A percentile compares a stretch with the other conserved stretches of the same genome.
Conservation (phyloP, 1,140 invertebrate genomes). For the Yoshiicerus persimilis region DNA sequence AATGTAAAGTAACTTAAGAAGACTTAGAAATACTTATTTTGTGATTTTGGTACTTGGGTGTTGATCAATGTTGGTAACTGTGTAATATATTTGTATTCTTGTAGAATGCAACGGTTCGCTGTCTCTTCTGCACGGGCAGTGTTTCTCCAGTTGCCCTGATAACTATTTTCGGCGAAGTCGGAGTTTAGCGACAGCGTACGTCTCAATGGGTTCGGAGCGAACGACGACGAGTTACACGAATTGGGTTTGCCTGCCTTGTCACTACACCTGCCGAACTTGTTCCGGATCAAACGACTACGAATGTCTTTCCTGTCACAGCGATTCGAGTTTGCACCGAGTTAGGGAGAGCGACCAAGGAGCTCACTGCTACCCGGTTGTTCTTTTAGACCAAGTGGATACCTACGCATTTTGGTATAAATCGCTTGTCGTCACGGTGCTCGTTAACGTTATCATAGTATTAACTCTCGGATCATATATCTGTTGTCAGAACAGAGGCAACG, state of each 20-base stretch:
- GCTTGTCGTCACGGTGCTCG: conserved; percentile 22
- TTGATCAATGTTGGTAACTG: too few species aligned
- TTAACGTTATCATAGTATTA: conserved; percentile 26
- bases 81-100: conserved; percentile 49
- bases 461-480: conserved; percentile 33
- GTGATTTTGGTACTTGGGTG: too few species aligned
- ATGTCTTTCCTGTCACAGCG: conserved; percentile 59
- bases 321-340: conserved; percentile 54
- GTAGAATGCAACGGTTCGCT: conserved; percentile 56
- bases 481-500: not conserved
- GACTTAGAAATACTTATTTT: too few species aligned
- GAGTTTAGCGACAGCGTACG: not conserved
- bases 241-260: conserved; percentile 57
- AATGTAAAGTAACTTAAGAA: not conserved
- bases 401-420: conserved; percentile 35
- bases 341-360: not conserved
- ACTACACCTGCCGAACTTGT: conserved; percentile 63
- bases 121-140: conserved; percentile 54
- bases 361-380: conserved; percentile 44
- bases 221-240: not conserved
- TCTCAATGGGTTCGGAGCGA: not conserved
- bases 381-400: conserved; percentile 29
- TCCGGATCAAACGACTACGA: conserved; percentile 61
- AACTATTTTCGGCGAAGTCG: conserved; percentile 37
- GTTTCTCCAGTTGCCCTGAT: conserved; percentile 56